Percentiles rank a stretch among this genome's conserved stretches.
Evolutionary conservation across 2,797 vertebrate genomes (phyloP).

Genomic region (Phylloscopus collybita): DNA sequence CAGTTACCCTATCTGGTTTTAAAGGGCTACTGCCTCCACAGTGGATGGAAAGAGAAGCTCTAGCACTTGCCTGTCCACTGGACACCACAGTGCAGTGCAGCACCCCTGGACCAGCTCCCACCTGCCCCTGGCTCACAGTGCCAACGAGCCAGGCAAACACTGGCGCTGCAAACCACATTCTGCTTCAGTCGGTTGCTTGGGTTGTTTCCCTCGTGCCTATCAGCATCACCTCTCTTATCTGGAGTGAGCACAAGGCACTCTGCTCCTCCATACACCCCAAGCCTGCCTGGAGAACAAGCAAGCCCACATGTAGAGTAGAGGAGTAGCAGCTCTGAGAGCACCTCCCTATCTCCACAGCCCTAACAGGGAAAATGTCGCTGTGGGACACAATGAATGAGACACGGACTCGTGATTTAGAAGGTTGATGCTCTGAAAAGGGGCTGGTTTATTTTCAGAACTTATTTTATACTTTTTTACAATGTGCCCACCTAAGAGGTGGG

Average conservation of each 20-base stretch:
- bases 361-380: background rate
- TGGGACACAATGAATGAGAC: too few relatives aligned
- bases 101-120: background rate
- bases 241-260: slow-evolving; percentile 1
- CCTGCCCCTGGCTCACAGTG: background rate
- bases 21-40: background rate
- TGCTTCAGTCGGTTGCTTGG: slow-evolving; percentile 11
- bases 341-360: background rate
- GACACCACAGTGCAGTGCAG: rapidly evolving
- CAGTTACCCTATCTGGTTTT: background rate
- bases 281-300: background rate
- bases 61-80: background rate
- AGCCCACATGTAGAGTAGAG: background rate
- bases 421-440: too few relatives aligned
- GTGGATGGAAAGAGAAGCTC: background rate
- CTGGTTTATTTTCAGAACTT: too few relatives aligned
- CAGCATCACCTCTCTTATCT: slow-evolving; percentile 52
- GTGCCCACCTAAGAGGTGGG: too few relatives aligned
- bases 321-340: background rate
- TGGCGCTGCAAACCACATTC: background rate
- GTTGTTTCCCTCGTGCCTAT: background rate
- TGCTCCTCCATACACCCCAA: background rate
- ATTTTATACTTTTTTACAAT: too few relatives aligned
- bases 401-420: too few relatives aligned
- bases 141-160: background rate